Evolutionary conservation across 2,797 vertebrate species (phyloP).

Genomic region (Nannoperca obscura): DNA sequence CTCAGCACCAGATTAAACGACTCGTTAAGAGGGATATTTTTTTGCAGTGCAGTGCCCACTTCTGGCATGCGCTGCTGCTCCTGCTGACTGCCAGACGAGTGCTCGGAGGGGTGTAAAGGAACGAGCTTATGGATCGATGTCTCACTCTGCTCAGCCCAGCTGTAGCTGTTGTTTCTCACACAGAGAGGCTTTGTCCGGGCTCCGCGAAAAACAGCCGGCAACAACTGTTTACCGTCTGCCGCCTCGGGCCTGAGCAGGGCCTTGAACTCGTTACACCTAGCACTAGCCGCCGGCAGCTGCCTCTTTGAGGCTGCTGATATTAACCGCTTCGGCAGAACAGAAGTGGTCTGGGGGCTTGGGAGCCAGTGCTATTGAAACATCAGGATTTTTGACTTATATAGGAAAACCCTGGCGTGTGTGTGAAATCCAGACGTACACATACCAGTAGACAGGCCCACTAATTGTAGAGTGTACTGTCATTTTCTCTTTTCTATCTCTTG

Average conservation of each 20-base stretch:
- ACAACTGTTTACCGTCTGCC: constrained; percentile 81
- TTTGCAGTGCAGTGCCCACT: constrained; percentile 44
- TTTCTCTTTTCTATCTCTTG: constrained; percentile 31
- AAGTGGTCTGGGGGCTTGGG: constrained; percentile 19
- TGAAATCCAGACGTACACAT: constrained; percentile 6
- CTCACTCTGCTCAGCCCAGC: constrained; percentile 72
- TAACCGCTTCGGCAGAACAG: constrained; percentile 37
- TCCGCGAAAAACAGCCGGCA: constrained; percentile 69
- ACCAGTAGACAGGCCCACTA: constrained; percentile 18
- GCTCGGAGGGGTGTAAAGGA: constrained; percentile 74
- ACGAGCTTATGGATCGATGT: constrained; percentile 74
- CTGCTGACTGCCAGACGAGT: constrained; percentile 64
- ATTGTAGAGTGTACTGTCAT: constrained; percentile 16
- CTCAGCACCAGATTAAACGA: constrained; percentile 34
- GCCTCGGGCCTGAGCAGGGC: constrained; percentile 70
- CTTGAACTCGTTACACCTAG: constrained; percentile 74
- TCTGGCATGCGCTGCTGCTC: constrained; percentile 66
- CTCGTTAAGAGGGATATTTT: constrained; percentile 18
- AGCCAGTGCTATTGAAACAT: constrained; percentile 30
- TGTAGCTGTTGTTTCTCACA: constrained; percentile 76
- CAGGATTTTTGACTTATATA: constrained; percentile 21
- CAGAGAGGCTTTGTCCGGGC: constrained; percentile 75
- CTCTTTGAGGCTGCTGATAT: constrained; percentile 74
- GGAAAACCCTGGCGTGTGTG: constrained; percentile 4
- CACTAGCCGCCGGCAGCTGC: constrained; percentile 57